Conservation (phyloP, 2,113 vertebrate species). For the Sarotherodon lohbergeri region DNA sequence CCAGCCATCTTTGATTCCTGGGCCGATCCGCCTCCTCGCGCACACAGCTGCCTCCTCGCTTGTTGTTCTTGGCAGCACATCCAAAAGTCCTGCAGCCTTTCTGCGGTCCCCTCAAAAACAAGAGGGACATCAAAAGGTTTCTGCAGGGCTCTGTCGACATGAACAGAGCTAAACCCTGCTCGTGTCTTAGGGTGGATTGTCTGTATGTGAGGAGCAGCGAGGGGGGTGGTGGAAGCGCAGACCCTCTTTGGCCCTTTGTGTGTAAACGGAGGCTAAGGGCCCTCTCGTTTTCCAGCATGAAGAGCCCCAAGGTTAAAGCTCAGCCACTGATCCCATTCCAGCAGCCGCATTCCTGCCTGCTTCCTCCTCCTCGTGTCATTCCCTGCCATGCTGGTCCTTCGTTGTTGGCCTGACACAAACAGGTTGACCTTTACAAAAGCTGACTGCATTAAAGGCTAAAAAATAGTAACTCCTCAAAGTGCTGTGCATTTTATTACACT, state of each 20-base stretch:
- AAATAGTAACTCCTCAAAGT: neutral
- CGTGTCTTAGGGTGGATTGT: slow-evolving; percentile 26
- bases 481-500: neutral
- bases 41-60: slow-evolving; percentile 69
- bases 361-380: slow-evolving; percentile 7
- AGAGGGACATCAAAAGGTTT: slow-evolving; percentile 63
- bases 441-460: neutral
- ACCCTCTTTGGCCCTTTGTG: slow-evolving; percentile 47
- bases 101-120: slow-evolving; percentile 58
- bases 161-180: slow-evolving; percentile 52
- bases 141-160: slow-evolving; percentile 42
- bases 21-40: slow-evolving; percentile 61
- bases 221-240: neutral
- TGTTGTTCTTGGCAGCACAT: slow-evolving; percentile 71
- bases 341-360: slow-evolving; percentile 46
- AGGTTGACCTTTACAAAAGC: slow-evolving; percentile 58
- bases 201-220: neutral
- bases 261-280: slow-evolving; percentile 38
- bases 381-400: neutral
- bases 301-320: slow-evolving; percentile 62
- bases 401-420: slow-evolving; percentile 3
- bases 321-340: slow-evolving; percentile 70
- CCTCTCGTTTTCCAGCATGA: slow-evolving; percentile 51
- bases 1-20: slow-evolving; percentile 71
- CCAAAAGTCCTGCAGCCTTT: slow-evolving; percentile 67